phyloP scores from a whole-genome alignment of 2,888 invertebrate species.

The Leptopilina syphax region DNA sequence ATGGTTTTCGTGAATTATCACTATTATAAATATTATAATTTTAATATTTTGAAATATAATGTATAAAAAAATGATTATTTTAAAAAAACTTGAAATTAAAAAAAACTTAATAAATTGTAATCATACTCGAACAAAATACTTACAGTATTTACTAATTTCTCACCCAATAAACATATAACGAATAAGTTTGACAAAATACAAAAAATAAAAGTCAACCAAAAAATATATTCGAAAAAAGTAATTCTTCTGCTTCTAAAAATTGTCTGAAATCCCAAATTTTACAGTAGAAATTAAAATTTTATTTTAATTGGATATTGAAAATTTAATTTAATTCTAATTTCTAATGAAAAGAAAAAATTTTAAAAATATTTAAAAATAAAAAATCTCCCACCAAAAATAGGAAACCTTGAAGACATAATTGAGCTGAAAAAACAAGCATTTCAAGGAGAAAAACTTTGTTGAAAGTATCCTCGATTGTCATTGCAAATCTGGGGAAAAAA shows the following conservation, averaged over 20 bases:
- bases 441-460: constrained; percentile 57
- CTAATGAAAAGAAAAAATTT: too few relatives aligned
- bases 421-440: constrained; percentile 51
- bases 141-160: background rate
- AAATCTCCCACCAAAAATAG: constrained; percentile 54
- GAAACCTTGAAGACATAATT: constrained; percentile 61
- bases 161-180: constrained; percentile 10
- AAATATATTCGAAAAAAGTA: constrained; percentile 41
- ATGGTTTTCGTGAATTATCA: too few relatives aligned
- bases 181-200: background rate
- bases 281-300: too few relatives aligned
- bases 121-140: background rate
- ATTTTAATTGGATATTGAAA: too few relatives aligned
- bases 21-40: too few relatives aligned
- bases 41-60: too few relatives aligned
- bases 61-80: background rate
- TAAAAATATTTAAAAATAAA: too few relatives aligned
- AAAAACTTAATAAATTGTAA: background rate
- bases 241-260: background rate
- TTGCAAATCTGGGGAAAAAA: constrained; percentile 49
- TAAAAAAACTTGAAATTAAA: background rate
- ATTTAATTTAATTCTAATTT: too few relatives aligned
- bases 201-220: constrained; percentile 19
- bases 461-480: constrained; percentile 56
- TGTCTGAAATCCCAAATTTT: background rate